These are phyloP conservation scores for Drosophila serrata DNA, from an alignment of 1,140 invertebrate genomes.

Conservation along the genomic window DNA sequence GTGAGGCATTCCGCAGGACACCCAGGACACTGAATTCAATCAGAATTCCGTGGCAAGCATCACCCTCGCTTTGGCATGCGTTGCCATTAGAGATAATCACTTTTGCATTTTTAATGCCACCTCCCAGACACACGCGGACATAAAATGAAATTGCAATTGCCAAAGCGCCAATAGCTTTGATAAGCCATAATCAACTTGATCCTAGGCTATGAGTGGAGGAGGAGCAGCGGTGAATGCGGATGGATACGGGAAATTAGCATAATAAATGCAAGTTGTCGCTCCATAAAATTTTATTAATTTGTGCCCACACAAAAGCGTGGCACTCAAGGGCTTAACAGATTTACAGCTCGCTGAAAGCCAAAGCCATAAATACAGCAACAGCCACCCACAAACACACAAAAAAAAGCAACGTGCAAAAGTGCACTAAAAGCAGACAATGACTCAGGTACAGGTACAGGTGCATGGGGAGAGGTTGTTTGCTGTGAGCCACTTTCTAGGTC, in stretches of 20 bases:
- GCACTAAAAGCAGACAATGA: constrained; percentile 65
- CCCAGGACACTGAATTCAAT: constrained; percentile 37
- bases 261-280: constrained; percentile 61
- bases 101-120: constrained; percentile 72
- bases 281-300: constrained; percentile 82
- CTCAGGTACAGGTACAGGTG: constrained; percentile 1
- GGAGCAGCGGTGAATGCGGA: background rate
- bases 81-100: constrained; percentile 77
- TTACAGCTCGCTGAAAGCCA: constrained; percentile 60
- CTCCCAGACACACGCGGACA: constrained; percentile 26
- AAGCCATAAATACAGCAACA: constrained; percentile 60
- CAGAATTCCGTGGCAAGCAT: constrained; percentile 34
- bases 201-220: background rate
- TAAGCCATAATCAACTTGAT: constrained; percentile 64
- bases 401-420: constrained; percentile 38
- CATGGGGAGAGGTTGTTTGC: constrained; percentile 2
- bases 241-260: constrained; percentile 65
- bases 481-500: constrained; percentile 65
- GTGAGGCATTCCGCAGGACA: constrained; percentile 6
- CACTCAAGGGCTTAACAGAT: constrained; percentile 80
- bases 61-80: constrained; percentile 38
- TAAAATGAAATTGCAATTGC: constrained; percentile 74
- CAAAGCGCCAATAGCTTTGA: constrained; percentile 66
- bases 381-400: constrained; percentile 17
- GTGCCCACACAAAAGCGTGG: constrained; percentile 23